These are phyloP conservation scores for Dorcus hopei DNA, from an alignment of 2,888 invertebrate species.

Conservation along the genomic window DNA sequence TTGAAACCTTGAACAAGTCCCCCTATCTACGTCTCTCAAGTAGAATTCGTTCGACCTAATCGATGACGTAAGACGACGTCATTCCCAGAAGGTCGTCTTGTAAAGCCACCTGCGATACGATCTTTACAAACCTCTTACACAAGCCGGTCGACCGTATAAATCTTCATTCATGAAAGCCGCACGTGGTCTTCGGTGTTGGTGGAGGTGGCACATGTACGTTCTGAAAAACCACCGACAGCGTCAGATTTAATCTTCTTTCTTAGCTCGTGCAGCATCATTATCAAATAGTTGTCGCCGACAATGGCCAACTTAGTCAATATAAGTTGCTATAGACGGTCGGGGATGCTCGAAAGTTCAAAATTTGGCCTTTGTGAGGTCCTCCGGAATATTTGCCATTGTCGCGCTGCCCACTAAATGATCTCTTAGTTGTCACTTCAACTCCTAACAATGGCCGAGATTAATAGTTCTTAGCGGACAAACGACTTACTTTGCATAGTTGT, in stretches of 20 bases:
- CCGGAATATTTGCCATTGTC: constrained; percentile 24
- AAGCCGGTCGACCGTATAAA: constrained; percentile 10
- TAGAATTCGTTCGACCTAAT: neutral
- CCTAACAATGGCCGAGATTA: constrained; percentile 31
- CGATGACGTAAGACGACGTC: constrained; percentile 23
- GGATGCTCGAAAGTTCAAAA: constrained; percentile 9
- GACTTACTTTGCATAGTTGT: no score
- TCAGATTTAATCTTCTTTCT: no score
- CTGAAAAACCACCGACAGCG: no score
- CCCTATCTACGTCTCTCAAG: neutral
- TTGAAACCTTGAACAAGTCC: no score
- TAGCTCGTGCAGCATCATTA: no score
- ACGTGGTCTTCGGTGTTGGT: no score
- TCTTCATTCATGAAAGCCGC: neutral
- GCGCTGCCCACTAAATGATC: constrained; percentile 25
- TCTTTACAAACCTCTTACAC: constrained; percentile 25
- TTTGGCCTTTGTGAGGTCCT: constrained; percentile 22
- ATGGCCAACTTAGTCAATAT: no score
- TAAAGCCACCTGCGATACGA: constrained; percentile 22
- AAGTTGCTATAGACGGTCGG: no score
- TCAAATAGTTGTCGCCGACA: no score
- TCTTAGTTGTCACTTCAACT: constrained; percentile 30
- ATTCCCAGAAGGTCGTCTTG: constrained; percentile 16
- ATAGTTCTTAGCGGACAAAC: constrained; percentile 21
- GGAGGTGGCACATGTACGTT: no score